A percentile compares a stretch with the other conserved stretches of the same genome.
Evolutionary conservation across 1,140 invertebrate species (phyloP).

Genomic region (Metopolophium dirhodum): DNA sequence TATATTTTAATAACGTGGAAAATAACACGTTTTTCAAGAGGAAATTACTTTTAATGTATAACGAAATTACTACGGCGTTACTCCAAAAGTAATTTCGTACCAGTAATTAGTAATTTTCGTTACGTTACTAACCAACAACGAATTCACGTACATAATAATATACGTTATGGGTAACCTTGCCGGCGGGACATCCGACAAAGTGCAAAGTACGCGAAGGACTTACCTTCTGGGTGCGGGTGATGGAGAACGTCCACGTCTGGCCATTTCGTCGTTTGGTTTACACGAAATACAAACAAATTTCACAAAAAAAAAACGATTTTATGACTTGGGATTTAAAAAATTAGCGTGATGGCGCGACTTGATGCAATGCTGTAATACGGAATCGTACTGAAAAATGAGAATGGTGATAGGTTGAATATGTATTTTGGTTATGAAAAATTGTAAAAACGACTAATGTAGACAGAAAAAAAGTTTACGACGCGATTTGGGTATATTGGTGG

Average conservation of each 20-base stretch:
- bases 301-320: neutral
- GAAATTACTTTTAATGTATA: too few species aligned
- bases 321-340: neutral
- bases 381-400: neutral
- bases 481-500: too few species aligned
- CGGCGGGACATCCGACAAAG: neutral
- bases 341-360: neutral
- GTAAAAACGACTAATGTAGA: neutral
- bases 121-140: too few species aligned
- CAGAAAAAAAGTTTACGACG: too few species aligned
- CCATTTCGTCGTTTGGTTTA: conserved; percentile 39
- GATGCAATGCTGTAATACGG: neutral
- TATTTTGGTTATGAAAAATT: neutral
- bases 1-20: too few species aligned
- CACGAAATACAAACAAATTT: neutral
- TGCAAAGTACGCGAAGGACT: neutral
- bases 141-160: neutral
- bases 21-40: too few species aligned
- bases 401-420: neutral
- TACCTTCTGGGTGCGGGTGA: conserved; percentile 58
- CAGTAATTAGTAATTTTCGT: too few species aligned
- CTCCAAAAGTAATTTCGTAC: too few species aligned
- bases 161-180: neutral
- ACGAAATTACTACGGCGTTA: too few species aligned
- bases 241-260: conserved; percentile 59